phyloP scores from a whole-genome alignment of 1,140 invertebrate species.

The Drosophila takahashii region DNA sequence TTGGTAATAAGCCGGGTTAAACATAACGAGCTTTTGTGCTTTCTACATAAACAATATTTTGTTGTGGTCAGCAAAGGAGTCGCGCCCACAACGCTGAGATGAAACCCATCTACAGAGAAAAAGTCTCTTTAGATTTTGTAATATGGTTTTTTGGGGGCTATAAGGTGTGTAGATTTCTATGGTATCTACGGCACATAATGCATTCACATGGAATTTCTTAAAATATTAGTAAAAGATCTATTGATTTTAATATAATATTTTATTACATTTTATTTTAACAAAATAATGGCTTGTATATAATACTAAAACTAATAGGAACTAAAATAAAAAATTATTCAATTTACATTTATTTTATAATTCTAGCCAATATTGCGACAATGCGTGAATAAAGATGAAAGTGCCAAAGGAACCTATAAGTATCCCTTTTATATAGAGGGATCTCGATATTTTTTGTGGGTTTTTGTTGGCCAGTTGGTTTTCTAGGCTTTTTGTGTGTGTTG shows the following conservation, averaged over 20 bases:
- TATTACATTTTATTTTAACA: too few species aligned
- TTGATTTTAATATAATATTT: neutral
- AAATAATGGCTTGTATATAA: too few species aligned
- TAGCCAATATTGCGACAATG: too few species aligned
- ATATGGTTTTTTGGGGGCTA: neutral
- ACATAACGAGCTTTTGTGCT: conserved; percentile 46
- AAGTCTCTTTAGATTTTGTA: neutral
- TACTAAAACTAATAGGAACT: too few species aligned
- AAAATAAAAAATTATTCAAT: too few species aligned
- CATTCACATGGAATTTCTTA: too few species aligned
- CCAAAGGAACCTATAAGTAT: neutral
- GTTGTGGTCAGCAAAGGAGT: conserved; percentile 21
- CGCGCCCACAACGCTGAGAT: conserved; percentile 7
- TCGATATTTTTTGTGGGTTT: neutral
- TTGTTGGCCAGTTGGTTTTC: conserved; percentile 3
- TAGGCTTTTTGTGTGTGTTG: conserved; percentile 24
- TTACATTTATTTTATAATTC: too few species aligned
- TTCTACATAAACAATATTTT: conserved; percentile 31
- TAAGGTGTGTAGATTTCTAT: too few species aligned
- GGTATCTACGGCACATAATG: too few species aligned
- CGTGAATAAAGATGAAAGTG: neutral
- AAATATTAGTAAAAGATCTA: too few species aligned
- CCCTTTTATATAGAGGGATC: neutral
- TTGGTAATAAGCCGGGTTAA: conserved; percentile 80
- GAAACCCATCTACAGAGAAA: neutral